Base-by-base conservation (phyloP, 64 coral and sea anemone genomes). In the Hydrozoanthus tunicans region DNA sequence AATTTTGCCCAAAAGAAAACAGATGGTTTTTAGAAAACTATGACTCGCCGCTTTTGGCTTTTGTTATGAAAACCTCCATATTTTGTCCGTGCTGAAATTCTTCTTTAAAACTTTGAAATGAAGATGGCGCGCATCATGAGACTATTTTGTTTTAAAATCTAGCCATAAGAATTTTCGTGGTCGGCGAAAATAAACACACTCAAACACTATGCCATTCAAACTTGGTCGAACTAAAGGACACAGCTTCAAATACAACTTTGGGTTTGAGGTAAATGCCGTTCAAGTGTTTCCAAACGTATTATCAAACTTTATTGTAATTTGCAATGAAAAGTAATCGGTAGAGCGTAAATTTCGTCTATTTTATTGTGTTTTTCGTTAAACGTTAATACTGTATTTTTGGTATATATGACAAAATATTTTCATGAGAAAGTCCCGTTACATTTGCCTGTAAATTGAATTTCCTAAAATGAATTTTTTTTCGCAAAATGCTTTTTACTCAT, bases 171-270 rank as follows among this genome's bases (percentile, higher is more conserved):
- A 43, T 43, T 43, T 43, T 76, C 1, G 53, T 69, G 14, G 66
- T 69, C 66, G 32, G 32, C 32, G 32, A 43, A 43, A 43, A 43
- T 43, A 43, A 43, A 43, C 32, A 43, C 32, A 43, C 32, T n/a
- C 6, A 69, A 6, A 20, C 27, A 76, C 27, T 51, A 76, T 76
- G 72, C 72, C 72, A 8, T 76, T 76, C 72, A 76, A 76, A 76
- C 10, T 76, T 76, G 72, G 26, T 76, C 32, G 72, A 76, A 76
- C 8, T 53, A 76, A 51, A 76, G 72, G 72, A 14, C 7, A 43
- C 27, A 76, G 11, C 27, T 76, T 76, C 5, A 51, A 76, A 27
- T 12, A 76, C 7, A 53, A 52, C 72, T 66, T 66, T 17, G 64
- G 64, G 12, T 76, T 76, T 8, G 72, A 76, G 72, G 72, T 76